phyloP scores from a whole-genome alignment of 2,888 invertebrate genomes.

The Apotomis capreana region DNA sequence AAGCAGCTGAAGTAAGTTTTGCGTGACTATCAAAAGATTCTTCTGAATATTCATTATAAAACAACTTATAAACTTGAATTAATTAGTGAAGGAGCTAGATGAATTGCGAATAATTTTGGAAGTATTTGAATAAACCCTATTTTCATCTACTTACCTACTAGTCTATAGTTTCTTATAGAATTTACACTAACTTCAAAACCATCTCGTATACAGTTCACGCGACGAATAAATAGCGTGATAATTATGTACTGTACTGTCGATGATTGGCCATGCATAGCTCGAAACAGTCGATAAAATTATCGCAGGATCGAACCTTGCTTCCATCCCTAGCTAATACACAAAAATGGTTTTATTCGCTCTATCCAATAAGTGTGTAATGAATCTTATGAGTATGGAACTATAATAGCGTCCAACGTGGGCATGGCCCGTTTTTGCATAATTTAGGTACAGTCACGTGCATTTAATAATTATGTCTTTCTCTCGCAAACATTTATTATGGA shows the following conservation, averaged over 20 bases:
- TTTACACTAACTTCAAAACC: too few relatives aligned
- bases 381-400: constrained; percentile 75
- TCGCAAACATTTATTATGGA: too few relatives aligned
- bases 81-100: not conserved
- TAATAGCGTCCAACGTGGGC: constrained; percentile 77
- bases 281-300: not conserved
- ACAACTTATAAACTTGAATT: constrained; percentile 11
- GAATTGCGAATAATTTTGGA: not conserved
- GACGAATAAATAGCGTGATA: too few relatives aligned
- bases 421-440: constrained; percentile 62
- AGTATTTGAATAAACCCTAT: not conserved
- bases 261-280: too few relatives aligned
- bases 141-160: not conserved
- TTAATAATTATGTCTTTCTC: not conserved
- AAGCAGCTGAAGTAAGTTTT: constrained; percentile 10
- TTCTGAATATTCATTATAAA: constrained; percentile 20
- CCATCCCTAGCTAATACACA: constrained; percentile 63
- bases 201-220: too few relatives aligned
- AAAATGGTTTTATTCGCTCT: constrained; percentile 78
- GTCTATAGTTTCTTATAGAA: too few relatives aligned
- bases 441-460: constrained; percentile 10
- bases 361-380: constrained; percentile 81
- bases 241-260: too few relatives aligned
- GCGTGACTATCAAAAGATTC: constrained; percentile 7
- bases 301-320: not conserved